Evolutionary conservation across 2,888 invertebrate species (phyloP).

Genomic region (Frankliniella intonsa): DNA sequence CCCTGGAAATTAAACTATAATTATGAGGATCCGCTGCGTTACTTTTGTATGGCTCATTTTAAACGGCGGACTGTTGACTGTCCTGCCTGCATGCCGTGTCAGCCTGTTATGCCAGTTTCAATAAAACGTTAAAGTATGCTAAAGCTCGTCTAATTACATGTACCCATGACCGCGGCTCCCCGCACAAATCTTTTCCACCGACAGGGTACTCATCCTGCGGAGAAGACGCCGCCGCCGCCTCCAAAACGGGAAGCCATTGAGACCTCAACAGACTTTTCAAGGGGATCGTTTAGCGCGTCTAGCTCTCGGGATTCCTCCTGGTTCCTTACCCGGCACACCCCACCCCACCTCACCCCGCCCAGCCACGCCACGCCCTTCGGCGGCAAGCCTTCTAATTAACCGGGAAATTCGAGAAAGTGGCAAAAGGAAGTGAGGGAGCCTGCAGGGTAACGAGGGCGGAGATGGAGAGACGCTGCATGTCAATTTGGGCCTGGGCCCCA

Average conservation of each 20-base stretch:
- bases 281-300: slow-evolving; percentile 4
- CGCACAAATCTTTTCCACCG: no score
- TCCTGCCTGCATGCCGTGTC: slow-evolving; percentile 15
- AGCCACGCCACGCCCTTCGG: not conserved
- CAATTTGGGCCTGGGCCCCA: not conserved
- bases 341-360: not conserved
- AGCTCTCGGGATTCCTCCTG: not conserved
- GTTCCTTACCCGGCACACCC: not conserved
- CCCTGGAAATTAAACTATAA: no score
- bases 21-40: no score
- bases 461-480: slow-evolving; percentile 26
- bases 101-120: slow-evolving; percentile 1
- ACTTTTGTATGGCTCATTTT: no score
- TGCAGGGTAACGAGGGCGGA: not conserved
- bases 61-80: no score
- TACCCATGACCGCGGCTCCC: not conserved
- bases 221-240: no score
- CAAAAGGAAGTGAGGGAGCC: slow-evolving; percentile 11
- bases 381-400: slow-evolving; percentile 14
- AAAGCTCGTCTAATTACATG: no score
- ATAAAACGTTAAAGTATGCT: slow-evolving; percentile 10
- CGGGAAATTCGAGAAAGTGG: slow-evolving; percentile 24
- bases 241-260: slow-evolving; percentile 21
- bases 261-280: slow-evolving; percentile 19
- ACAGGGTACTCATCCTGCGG: no score